These are phyloP conservation scores for Amblyopsis rosae DNA, from an alignment of 2,113 vertebrate species.

Conservation along the genomic window DNA sequence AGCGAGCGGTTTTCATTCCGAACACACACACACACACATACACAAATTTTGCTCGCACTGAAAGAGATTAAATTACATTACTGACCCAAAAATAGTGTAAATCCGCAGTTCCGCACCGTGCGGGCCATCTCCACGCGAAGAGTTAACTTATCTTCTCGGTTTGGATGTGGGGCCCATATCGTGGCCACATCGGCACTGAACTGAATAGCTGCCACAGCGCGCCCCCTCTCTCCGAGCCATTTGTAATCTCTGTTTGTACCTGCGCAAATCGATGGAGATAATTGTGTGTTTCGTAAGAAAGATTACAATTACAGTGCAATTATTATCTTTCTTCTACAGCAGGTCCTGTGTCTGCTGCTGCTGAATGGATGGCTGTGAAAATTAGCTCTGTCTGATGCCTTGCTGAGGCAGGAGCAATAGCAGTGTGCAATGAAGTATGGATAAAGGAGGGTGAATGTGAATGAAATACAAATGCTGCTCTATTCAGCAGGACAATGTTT, in stretches of 20 bases:
- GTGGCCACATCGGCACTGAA: slow-evolving; percentile 17
- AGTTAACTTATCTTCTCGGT: slow-evolving; percentile 22
- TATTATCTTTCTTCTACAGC: slow-evolving; percentile 46
- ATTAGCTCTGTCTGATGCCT: too few relatives aligned
- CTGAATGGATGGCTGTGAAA: too few relatives aligned
- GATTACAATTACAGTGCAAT: slow-evolving; percentile 46
- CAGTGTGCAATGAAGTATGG: slow-evolving; percentile 52
- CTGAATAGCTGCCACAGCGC: slow-evolving; percentile 24
- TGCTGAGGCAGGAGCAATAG: too few relatives aligned
- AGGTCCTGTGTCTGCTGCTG: slow-evolving; percentile 11
- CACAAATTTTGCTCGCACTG: slow-evolving; percentile 28
- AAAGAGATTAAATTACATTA: slow-evolving; percentile 48
- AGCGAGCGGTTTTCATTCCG: background rate
- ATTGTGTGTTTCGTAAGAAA: slow-evolving; percentile 57
- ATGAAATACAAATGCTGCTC: slow-evolving; percentile 53
- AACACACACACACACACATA: slow-evolving; percentile 12
- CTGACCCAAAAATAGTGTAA: slow-evolving; percentile 28
- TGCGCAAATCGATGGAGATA: slow-evolving; percentile 46
- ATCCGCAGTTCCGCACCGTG: slow-evolving; percentile 28
- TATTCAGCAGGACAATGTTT: slow-evolving; percentile 43
- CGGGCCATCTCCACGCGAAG: background rate
- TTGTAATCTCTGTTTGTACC: slow-evolving; percentile 48
- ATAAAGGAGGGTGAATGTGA: slow-evolving; percentile 43
- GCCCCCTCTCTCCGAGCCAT: slow-evolving; percentile 9
- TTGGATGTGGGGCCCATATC: background rate